Base-by-base conservation (phyloP, 2,797 vertebrate species). In the Propithecus perrieri region DNA sequence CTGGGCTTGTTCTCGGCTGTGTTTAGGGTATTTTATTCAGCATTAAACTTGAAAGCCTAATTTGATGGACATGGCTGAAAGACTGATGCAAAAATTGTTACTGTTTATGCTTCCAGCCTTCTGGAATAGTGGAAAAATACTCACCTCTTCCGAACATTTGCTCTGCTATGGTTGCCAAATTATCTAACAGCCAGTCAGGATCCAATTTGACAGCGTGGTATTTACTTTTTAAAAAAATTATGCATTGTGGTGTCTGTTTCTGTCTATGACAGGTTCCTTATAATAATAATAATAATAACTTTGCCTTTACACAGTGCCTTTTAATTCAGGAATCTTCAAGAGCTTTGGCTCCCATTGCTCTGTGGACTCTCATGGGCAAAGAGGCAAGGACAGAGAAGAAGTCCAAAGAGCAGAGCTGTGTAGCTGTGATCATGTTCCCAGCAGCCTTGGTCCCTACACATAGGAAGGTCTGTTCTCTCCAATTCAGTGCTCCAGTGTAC, bases 81-180 rank as follows among this genome's bases (percentile, higher is more conserved):
- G 91, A 96, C 13, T 28, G 88, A 95, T 61, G 91, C 53, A 93
- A 87, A 98, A 94, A 96, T 46, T 61, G 84, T 94, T 96, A 86
- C 96, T 97, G 97, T 96, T 96, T 97, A 91, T 96, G 91, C 94
- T 98, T 96, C 93, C 94, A 97, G 97, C 97, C 98, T 97, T 97
- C 95, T 97, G 95, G 88, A 97, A 98, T 83, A 94, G 91, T 97
- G 97, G 98, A 98, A 98, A 98, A 98, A 97, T 96, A 97, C 76
- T 98, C 98, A 97, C 63, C n/a, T 98, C 97, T 98, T 94, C 41
- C 76, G 94, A 98, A 97, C 95, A 97, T 97, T 94, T 59, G 53
- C 96, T 97, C 80, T 0, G 5, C 75, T 41, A 72, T 20, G 14
- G 57, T 86, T 97, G 98, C 98, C 97, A 98, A 48, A 94, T 95